phyloP scores from a whole-genome alignment of 2,797 vertebrate genomes.

The Parambassis ranga region DNA sequence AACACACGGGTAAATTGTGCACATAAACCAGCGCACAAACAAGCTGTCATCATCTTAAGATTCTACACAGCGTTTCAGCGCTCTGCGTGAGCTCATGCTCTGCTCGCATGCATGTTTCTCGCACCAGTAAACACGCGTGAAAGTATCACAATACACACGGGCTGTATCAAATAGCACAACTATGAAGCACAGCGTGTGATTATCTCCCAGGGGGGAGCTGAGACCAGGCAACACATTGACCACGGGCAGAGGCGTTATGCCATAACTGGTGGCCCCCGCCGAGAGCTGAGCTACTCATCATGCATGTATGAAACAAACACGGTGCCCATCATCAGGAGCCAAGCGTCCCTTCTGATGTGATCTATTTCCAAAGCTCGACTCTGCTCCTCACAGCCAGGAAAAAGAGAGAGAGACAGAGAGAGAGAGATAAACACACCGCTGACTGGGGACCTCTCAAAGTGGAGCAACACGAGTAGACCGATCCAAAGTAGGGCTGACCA shows the following conservation, averaged over 20 bases:
- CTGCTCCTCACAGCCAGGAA: conserved; percentile 63
- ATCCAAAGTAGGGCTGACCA: conserved; percentile 79
- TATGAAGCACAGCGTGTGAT: conserved; percentile 56
- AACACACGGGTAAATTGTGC: too few species aligned
- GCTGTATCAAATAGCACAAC: conserved; percentile 52
- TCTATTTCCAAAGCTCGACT: conserved; percentile 75
- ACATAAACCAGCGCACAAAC: background rate
- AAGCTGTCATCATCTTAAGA: background rate
- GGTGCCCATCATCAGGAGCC: conserved; percentile 62
- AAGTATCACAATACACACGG: conserved; percentile 33
- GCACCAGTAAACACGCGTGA: conserved; percentile 45
- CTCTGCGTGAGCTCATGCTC: conserved; percentile 23
- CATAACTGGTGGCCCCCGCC: conserved; percentile 55
- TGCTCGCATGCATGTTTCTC: conserved; percentile 40
- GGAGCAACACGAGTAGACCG: conserved; percentile 70
- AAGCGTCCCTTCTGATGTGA: conserved; percentile 75
- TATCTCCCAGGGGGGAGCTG: conserved; percentile 41
- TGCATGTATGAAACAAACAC: conserved; percentile 73
- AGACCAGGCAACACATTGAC: conserved; percentile 53
- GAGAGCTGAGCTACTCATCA: conserved; percentile 67
- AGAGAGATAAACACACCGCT: conserved; percentile 60
- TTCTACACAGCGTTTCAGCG: conserved; percentile 7
- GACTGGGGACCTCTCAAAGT: conserved; percentile 78
- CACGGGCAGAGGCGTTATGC: conserved; percentile 41
- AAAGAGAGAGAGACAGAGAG: conserved; percentile 22